Evolutionary conservation across 2,797 vertebrate genomes (phyloP), one percentile per base, ranked within the genome.

Genomic region (Micrastur ruficollis): DNA sequence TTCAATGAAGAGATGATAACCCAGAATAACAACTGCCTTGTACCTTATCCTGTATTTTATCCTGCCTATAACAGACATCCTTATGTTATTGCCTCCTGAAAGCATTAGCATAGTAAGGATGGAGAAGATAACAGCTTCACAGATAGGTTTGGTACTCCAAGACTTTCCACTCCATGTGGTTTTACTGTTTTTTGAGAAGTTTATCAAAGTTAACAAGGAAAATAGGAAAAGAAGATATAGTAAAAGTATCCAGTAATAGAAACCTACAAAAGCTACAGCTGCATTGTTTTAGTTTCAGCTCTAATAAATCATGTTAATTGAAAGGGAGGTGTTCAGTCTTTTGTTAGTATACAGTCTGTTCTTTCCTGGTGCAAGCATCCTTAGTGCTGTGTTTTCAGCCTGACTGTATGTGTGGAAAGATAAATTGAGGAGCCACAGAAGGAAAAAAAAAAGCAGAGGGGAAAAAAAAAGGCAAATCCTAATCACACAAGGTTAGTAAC

Each of bases 291-390:
- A 80, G 26, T 65, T 93, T 95, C 74, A 81, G 50, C 47, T 89
- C 36, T 80, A 92, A 96, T 93, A 95, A 90, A 93, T 95, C 58
- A 91, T 65, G 72, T 59, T 94, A 94, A 94, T 88, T 96, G 72
- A 93, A 95, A 91, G 12, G 62, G 25, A 72, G 11, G 27, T 42
- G 61, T 93, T 92, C 22, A 53, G 58, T 71, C 68, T 96, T 94
- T 80, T 81, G 66, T 72, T 86, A 67, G 67, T 32, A 55, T 40
- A 84, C 76, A 73, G 58, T 55, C 50, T 91, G 34, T 80, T 66
- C 47, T 95, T 96, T 96, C 46, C 40, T 66, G 8, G 16, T 70
- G 47, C 14, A 89, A 44, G 8, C 38, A 63, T 20, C 21, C 85
- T 90, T 86, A 78, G 66, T 59, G 40, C 8, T 32, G 50, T 80